Evolutionary conservation across 2,113 vertebrate genomes (phyloP), one percentile per base, ranked within the genome.

Genomic region (Campylorhamphus procurvoides): DNA sequence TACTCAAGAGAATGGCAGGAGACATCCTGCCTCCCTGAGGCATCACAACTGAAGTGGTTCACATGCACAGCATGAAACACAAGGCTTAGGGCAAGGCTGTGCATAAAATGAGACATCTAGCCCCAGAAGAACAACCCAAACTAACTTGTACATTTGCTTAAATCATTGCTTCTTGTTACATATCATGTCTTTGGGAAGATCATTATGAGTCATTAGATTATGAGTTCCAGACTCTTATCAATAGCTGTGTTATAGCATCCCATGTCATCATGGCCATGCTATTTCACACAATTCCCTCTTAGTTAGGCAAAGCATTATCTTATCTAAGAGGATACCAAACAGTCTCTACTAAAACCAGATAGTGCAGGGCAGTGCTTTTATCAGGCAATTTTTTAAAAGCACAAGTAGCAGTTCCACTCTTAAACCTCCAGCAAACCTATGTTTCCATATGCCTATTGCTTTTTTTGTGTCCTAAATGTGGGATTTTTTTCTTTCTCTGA

Each of bases 311-410:
- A 88, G 31, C 18, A 49, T 59, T 92, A 69, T 84, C 77, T 95
- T 97, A 95, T 84, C 90, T 81, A 35, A 77, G 47, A 94, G 66
- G 64, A 86, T 63, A 75, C 44, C 67, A 76, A 82, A 25, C 49
- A 74, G 59, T 52, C 63, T 55, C 19, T 84, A n/a, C 71, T 90
- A n/a, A 83, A 90, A 91, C 40, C 2, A 14, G 55, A 77, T 77
- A 59, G 15, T 27, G 13, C 17, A 23, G 14, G 22, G 8, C 39
- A 86, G 52, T 42, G 12, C 1, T 62, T 77, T 85, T 80, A 88
- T 23, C 64, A 67, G 33, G 14, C 35, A 84, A 29, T 8, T 86
- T 89, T 83, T 44, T 4, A 71, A 89, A 92, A 92, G 18, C 13
- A 28, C 24, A 58, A 77, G 31, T 7, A 59, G 7, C 18, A 1